Base-by-base conservation (phyloP, 1,140 invertebrate species). In the Drosophila subpulchrella region DNA sequence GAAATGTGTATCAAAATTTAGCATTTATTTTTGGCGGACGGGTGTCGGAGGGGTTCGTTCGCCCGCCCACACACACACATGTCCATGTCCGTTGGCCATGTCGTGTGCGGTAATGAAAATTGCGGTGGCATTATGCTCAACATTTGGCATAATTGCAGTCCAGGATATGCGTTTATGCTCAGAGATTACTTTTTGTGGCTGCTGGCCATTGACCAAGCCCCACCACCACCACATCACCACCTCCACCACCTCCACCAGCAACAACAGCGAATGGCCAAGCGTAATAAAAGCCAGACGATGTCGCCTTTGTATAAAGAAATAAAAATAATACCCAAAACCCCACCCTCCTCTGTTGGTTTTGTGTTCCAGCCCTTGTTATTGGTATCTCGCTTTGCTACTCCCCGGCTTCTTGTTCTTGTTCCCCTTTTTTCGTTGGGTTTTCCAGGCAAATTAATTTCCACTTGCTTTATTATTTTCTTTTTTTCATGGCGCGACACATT, bases 121-220 rank as follows among this genome's bases (percentile, higher is more conserved):
- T 79, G 84, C 73, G 84, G 83, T 79, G 66, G 75, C 83, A 86
- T 86, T 88, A 86, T 86, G 79, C 79, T 88, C 75, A 88, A 78
- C 83, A 86, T 86, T 86, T 67, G 79, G 79, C 75, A 86, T 86
- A 86, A 86, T 86, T 86, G 83, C 83, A 86, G 83, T 62, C 72
- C 83, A 61, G 83, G 83, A 88, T 86, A 86, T 88, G 83, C 83
- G 83, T 88, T 86, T 88, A 86, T 86, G 75, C 83, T 88, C 83
- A 88, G 83, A 86, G 83, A 86, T 86, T 86, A 86, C 84, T 86
- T 86, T 86, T 86, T 86, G 83, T 86, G 83, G 84, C 71, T 77
- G 63, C 73, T 57, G 63, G 50, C 82, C 78, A 84, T 81, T 78
- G 78, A 75, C 82, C 81, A 83, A 59, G 27, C 34, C 54, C 39